A percentile compares a stretch with the other conserved stretches of the same genome.
Evolutionary conservation across 2,888 invertebrate species (phyloP).

Genomic region (Lacanobia wlatinum): DNA sequence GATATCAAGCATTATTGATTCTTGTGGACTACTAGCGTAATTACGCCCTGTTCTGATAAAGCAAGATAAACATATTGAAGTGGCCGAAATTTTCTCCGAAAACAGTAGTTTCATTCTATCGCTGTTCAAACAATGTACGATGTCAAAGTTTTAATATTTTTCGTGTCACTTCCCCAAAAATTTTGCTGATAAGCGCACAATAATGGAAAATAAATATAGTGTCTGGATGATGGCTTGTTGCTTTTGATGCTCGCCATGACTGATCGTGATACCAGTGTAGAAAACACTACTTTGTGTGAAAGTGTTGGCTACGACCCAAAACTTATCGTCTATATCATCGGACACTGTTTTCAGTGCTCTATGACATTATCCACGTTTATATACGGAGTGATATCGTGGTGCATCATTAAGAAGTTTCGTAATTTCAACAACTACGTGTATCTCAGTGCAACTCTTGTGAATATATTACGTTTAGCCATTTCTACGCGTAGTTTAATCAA

Average conservation of each 20-base stretch:
- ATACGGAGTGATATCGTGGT: constrained; percentile 20
- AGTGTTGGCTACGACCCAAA: background rate
- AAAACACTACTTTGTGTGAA: background rate
- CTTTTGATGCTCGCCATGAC: background rate
- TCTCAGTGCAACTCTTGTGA: constrained; percentile 21
- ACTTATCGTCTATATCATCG: background rate
- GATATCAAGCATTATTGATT: constrained; percentile 3
- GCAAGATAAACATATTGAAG: constrained; percentile 13
- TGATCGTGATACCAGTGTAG: background rate
- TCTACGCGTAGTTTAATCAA: background rate
- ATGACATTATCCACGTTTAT: constrained; percentile 6
- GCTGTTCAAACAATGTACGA: background rate
- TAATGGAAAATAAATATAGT: background rate
- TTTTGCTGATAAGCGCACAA: too few species aligned
- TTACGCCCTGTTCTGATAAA: constrained; percentile 20
- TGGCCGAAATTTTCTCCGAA: background rate
- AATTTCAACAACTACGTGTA: constrained; percentile 36
- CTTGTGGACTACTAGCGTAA: constrained; percentile 12
- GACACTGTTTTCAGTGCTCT: constrained; percentile 5
- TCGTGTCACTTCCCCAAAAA: background rate
- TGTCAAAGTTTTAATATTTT: background rate
- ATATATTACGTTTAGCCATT: constrained; percentile 4
- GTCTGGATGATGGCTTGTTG: background rate
- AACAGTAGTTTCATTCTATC: constrained; percentile 12
- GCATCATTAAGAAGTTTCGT: constrained; percentile 16